These are phyloP conservation scores for Crotalus tigris DNA, from an alignment of 2,113 vertebrate species.

Conservation along the genomic window DNA sequence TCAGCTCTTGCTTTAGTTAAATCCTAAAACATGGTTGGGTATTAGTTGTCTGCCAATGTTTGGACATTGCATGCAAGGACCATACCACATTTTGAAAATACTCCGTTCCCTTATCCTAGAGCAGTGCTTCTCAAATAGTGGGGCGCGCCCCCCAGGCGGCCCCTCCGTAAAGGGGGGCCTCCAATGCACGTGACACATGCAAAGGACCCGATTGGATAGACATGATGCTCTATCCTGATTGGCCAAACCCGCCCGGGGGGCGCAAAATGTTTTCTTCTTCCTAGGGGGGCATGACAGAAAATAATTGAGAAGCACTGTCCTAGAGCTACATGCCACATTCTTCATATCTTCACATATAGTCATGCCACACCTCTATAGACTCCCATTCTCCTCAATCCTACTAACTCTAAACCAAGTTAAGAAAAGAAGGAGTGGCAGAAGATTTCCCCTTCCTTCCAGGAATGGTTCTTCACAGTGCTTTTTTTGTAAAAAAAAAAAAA, in stretches of 20 bases:
- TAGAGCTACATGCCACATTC: neutral
- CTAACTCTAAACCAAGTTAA: neutral
- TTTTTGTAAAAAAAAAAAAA: too few species aligned
- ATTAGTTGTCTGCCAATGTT: neutral
- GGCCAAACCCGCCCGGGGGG: too few species aligned
- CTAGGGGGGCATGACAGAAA: too few species aligned
- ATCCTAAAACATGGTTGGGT: too few species aligned
- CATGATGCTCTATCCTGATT: too few species aligned
- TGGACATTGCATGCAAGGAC: neutral
- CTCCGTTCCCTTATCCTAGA: neutral
- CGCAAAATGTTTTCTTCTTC: too few species aligned
- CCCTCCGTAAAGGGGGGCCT: too few species aligned
- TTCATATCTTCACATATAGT: neutral
- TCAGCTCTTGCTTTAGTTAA: neutral
- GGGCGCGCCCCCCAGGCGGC: too few species aligned
- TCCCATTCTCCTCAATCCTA: neutral
- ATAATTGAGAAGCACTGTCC: neutral
- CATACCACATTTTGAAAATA: neutral
- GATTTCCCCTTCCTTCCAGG: neutral
- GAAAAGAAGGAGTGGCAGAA: neutral
- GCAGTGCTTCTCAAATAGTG: neutral
- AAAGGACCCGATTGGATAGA: too few species aligned
- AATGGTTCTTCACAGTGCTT: neutral
- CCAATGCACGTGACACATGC: too few species aligned
- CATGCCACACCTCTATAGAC: neutral